phyloP scores from a whole-genome alignment of 2,888 invertebrate species.

The Sphaeridia pumilis region DNA sequence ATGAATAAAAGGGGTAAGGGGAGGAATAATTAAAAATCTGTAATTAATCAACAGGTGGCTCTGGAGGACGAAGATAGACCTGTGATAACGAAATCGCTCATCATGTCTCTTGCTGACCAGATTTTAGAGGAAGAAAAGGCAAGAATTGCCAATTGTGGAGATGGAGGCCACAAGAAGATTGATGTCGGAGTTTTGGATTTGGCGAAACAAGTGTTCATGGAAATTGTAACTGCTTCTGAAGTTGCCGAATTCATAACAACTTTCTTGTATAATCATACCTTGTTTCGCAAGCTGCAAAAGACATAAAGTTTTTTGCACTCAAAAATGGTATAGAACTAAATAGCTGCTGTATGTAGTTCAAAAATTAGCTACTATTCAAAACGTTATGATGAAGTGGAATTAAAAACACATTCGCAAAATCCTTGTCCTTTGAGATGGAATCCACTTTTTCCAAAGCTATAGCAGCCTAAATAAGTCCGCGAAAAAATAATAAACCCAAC shows the following conservation, averaged over 20 bases:
- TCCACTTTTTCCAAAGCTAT: no score
- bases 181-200: conserved; percentile 35
- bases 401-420: no score
- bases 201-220: conserved; percentile 47
- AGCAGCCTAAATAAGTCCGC: no score
- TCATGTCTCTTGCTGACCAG: conserved; percentile 43
- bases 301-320: no score
- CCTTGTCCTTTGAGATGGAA: no score
- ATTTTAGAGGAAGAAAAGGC: conserved; percentile 42
- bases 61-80: conserved; percentile 46
- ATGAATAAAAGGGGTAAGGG: no score
- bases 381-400: no score
- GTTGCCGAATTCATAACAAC: conserved; percentile 57
- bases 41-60: conserved; percentile 40
- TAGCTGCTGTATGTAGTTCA: no score
- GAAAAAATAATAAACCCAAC: no score
- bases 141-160: conserved; percentile 36
- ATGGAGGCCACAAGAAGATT: no score
- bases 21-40: not conserved
- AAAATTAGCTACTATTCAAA: no score
- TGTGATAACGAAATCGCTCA: conserved; percentile 44
- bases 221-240: conserved; percentile 48
- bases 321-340: no score
- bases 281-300: conserved; percentile 20
- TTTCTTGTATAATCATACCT: conserved; percentile 45